Percentiles rank a stretch among this genome's conserved stretches.
Conservation (phyloP, 2,797 vertebrate species). For the Enteromius thamalakanensis region DNA sequence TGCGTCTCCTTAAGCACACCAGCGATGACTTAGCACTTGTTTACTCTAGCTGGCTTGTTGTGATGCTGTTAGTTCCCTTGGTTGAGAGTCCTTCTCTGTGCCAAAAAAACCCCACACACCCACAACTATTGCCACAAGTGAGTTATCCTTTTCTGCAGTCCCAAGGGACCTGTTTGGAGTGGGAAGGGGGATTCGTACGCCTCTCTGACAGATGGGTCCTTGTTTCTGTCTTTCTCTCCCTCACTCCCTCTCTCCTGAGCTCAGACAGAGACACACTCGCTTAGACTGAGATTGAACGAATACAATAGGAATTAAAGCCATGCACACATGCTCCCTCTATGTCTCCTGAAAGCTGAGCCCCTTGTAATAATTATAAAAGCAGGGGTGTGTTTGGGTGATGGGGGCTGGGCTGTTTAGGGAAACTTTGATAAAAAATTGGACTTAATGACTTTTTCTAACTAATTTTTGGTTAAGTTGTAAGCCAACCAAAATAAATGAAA, state of each 20-base stretch:
- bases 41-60: slow-evolving; percentile 32
- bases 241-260: slow-evolving; percentile 71
- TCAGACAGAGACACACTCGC: slow-evolving; percentile 74
- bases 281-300: slow-evolving; percentile 77
- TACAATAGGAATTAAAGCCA: slow-evolving; percentile 83
- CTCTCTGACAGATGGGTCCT: slow-evolving; percentile 85
- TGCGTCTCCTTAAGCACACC: slow-evolving; percentile 12
- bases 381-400: slow-evolving; percentile 68
- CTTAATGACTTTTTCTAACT: slow-evolving; percentile 34
- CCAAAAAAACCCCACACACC: slow-evolving; percentile 46
- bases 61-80: slow-evolving; percentile 51
- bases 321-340: slow-evolving; percentile 78
- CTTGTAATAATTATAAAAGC: slow-evolving; percentile 77
- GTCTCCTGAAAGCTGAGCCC: slow-evolving; percentile 80
- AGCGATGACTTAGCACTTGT: slow-evolving; percentile 22
- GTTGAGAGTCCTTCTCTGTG: slow-evolving; percentile 49
- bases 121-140: slow-evolving; percentile 78
- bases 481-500: not conserved
- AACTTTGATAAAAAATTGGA: slow-evolving; percentile 57
- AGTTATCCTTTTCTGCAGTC: slow-evolving; percentile 76
- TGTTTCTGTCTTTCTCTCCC: slow-evolving; percentile 73
- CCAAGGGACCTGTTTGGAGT: slow-evolving; percentile 72
- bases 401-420: slow-evolving; percentile 54
- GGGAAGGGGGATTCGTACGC: slow-evolving; percentile 75
- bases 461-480: not conserved